Evolutionary conservation across 2,113 vertebrate species (phyloP).

Genomic region (Zosterops pallidus): DNA sequence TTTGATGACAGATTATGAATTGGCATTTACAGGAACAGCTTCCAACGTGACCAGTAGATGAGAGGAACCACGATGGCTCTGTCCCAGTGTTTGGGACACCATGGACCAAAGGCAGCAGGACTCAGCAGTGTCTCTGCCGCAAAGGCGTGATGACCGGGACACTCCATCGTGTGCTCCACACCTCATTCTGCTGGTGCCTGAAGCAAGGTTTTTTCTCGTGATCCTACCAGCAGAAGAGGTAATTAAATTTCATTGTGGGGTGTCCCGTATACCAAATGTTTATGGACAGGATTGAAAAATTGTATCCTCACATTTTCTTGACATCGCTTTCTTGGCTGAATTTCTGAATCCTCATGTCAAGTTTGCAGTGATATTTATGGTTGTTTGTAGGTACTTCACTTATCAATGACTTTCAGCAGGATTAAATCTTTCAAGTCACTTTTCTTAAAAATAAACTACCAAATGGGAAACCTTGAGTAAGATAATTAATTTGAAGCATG

Average conservation of each 20-base stretch:
- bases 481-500: constrained; percentile 24
- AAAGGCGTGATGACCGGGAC: background rate
- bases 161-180: rapidly evolving
- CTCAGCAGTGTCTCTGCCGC: rapidly evolving
- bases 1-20: background rate
- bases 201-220: background rate
- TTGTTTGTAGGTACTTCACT: background rate
- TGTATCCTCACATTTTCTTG: background rate
- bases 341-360: background rate
- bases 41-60: background rate
- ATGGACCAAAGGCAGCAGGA: background rate
- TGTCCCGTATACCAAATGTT: constrained; percentile 28
- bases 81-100: background rate
- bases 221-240: background rate
- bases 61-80: background rate
- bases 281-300: background rate
- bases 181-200: background rate
- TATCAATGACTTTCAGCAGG: background rate
- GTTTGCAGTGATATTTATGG: background rate
- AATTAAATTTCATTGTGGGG: constrained; percentile 46
- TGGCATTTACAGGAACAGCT: background rate
- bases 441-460: background rate
- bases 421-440: background rate
- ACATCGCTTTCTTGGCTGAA: background rate
- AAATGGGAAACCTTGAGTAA: background rate